Percentiles rank a stretch among this genome's conserved stretches.
Conservation (phyloP, 2,888 invertebrate genomes). For the Rhorus exstirpatorius region DNA sequence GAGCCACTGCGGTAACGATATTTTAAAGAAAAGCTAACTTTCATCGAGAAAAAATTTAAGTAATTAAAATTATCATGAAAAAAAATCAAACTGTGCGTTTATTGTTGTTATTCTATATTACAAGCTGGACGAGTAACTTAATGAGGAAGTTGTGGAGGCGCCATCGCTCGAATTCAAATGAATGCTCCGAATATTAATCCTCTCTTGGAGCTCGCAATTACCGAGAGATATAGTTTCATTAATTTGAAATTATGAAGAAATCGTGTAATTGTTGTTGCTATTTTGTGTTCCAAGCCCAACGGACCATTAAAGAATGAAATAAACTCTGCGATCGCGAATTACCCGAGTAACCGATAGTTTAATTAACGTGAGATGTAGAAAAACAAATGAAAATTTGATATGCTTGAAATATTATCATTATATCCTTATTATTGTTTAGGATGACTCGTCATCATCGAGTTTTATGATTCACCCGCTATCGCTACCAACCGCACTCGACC, state of each 20-base stretch:
- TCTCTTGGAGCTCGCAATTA: not conserved
- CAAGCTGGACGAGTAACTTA: too few relatives aligned
- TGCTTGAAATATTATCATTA: not conserved
- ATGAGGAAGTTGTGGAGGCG: too few relatives aligned
- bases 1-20: too few relatives aligned
- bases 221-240: not conserved
- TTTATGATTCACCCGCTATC: not conserved
- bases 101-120: too few relatives aligned
- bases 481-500: not conserved
- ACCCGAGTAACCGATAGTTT: not conserved
- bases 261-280: not conserved
- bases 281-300: not conserved
- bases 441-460: conserved; percentile 1
- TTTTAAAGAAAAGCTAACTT: too few relatives aligned
- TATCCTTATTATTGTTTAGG: conserved; percentile 1
- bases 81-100: too few relatives aligned
- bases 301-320: not conserved
- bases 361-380: not conserved
- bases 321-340: not conserved
- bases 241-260: not conserved
- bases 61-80: too few relatives aligned
- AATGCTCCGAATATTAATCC: too few relatives aligned
- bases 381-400: not conserved
- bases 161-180: too few relatives aligned
- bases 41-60: too few relatives aligned